A percentile compares a stretch with the other conserved stretches of the same genome.
These are phyloP conservation scores for Metacarcinus magister DNA, from an alignment of 2,888 invertebrate species.

Conservation along the genomic window DNA sequence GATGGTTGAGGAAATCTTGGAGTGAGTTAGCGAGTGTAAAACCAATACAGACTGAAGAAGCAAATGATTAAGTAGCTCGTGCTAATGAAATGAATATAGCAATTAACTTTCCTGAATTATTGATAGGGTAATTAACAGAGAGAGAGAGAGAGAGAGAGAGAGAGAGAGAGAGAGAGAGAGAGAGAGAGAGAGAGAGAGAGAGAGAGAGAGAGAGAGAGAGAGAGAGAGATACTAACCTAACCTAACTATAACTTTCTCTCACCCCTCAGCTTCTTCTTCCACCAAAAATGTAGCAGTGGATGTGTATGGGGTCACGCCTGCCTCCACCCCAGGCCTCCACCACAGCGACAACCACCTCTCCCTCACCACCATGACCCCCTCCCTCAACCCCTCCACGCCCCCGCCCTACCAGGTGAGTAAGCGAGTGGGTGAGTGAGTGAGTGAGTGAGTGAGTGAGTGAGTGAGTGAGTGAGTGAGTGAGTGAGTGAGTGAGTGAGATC, in stretches of 20 bases:
- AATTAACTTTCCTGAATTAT: constrained; percentile 5
- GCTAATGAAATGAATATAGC: background rate
- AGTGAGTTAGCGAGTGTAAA: background rate
- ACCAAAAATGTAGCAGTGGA: constrained; percentile 73
- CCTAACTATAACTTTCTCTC: background rate
- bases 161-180: too few species aligned
- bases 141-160: too few species aligned
- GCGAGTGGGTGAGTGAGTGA: too few species aligned
- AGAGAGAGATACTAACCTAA: too few species aligned
- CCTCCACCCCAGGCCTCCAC: constrained; percentile 68
- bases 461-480: background rate
- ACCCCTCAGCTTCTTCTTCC: constrained; percentile 68
- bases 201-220: too few species aligned
- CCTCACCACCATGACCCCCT: constrained; percentile 73
- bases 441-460: background rate
- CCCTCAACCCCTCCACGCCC: constrained; percentile 32
- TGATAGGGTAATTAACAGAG: too few species aligned
- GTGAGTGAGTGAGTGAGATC: background rate
- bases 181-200: too few species aligned
- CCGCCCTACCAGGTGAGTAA: constrained; percentile 64
- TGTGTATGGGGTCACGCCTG: constrained; percentile 73
- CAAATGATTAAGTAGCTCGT: background rate
- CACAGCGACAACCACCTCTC: constrained; percentile 70
- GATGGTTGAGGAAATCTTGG: background rate
- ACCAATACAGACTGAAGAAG: background rate